Percentiles rank a stretch among this genome's conserved stretches.
These are phyloP conservation scores for Epinotia bilunana DNA, from an alignment of 2,888 invertebrate species.

Conservation along the genomic window DNA sequence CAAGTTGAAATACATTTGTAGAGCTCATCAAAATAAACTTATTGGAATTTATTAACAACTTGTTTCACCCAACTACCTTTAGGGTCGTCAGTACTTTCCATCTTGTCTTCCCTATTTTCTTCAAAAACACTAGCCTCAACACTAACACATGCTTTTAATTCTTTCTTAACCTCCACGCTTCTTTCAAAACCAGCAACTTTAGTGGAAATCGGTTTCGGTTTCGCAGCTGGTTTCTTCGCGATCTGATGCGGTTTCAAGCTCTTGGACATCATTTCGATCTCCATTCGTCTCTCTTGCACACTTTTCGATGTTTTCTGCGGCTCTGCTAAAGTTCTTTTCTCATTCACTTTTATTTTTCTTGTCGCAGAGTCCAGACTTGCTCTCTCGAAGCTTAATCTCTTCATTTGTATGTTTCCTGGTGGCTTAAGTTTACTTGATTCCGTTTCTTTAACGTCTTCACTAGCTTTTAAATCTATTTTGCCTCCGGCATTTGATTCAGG, in stretches of 20 bases:
- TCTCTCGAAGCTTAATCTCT: conserved; percentile 78
- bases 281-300: conserved; percentile 77
- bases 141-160: conserved; percentile 53
- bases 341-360: conserved; percentile 66
- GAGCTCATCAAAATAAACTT: conserved; percentile 53
- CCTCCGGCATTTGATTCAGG: conserved; percentile 55
- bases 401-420: conserved; percentile 74
- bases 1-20: neutral
- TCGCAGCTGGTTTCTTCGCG: conserved; percentile 64
- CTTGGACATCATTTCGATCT: conserved; percentile 75
- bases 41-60: conserved; percentile 89
- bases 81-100: conserved; percentile 58
- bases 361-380: conserved; percentile 79
- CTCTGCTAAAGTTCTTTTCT: conserved; percentile 64
- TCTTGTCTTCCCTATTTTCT: conserved; percentile 57
- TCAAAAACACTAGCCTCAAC: conserved; percentile 60
- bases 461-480: conserved; percentile 47
- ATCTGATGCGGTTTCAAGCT: conserved; percentile 59
- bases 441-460: conserved; percentile 49
- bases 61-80: conserved; percentile 90
- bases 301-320: conserved; percentile 74
- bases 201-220: conserved; percentile 71
- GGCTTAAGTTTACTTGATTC: conserved; percentile 56
- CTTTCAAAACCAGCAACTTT: conserved; percentile 75
- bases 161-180: conserved; percentile 59